Evolutionary conservation across 2,888 invertebrate species (phyloP), one percentile per base, ranked within the genome.

Genomic region (Rotaria macrura): DNA sequence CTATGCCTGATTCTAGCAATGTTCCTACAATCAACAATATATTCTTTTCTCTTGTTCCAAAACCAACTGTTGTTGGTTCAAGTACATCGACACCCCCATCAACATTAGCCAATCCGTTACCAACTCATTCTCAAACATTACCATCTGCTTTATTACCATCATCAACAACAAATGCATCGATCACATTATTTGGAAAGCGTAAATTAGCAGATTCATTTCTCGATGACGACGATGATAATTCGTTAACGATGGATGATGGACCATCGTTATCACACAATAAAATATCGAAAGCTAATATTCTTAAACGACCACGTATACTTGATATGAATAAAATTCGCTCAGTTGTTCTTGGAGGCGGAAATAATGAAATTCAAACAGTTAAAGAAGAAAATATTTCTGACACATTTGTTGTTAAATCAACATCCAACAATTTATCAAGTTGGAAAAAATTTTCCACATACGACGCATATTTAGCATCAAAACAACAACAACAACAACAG

Each of bases 401-500:
- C n/a, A 43, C 79, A 79, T 79, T 25, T 79, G 14, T n/a, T 40
- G 43, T 43, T 23, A 79, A 40, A 79, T 17, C 79, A 43, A 79
- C 79, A 79, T 79, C 79, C 10, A 25, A 43, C 14, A 43, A 40
- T 43, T 40, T 79, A 79, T 79, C 79, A 3, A n/a, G 12, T 12
- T 79, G 79, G 79, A 79, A 79, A 43, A 79, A 79, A 25, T 79
- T 79, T 79, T 40, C 79, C 4, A 79, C 79, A 14, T 79, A 79
- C n/a, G 79, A 79, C n/a, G 79, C 40, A n/a, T 79, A 79, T 79
- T 14, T 43, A 79, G 79, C 79, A 43, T 79, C 79, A n/a, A 79
- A 79, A 79, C 12, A 43, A 79, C 25, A 38, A 43, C 25, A 23
- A n/a, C 47, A 47, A 47, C 47, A 47, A 47, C 47, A 47, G 14